phyloP scores from a whole-genome alignment of 2,797 vertebrate species.

The Epinephelus awoara region DNA sequence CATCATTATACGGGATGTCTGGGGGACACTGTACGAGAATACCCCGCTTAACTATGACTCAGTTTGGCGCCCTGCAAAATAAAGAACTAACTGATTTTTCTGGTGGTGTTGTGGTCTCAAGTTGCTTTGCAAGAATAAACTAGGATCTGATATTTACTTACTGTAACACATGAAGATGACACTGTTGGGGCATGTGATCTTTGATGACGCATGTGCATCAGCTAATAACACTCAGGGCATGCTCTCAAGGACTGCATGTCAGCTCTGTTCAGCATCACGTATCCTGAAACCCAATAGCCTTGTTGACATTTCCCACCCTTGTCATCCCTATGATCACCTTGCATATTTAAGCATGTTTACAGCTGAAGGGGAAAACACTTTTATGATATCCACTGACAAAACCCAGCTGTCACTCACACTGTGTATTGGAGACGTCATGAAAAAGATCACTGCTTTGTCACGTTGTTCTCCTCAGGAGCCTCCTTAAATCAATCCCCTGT shows the following conservation, averaged over 20 bases:
- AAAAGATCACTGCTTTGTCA: slow-evolving; percentile 40
- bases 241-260: slow-evolving; percentile 37
- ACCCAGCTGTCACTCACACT: slow-evolving; percentile 40
- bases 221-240: slow-evolving; percentile 35
- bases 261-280: slow-evolving; percentile 46
- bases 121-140: not conserved
- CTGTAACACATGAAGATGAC: slow-evolving; percentile 16
- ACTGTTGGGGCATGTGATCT: slow-evolving; percentile 32
- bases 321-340: slow-evolving; percentile 59
- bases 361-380: slow-evolving; percentile 55
- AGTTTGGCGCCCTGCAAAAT: not conserved
- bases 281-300: slow-evolving; percentile 58
- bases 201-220: slow-evolving; percentile 38
- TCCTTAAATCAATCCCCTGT: slow-evolving; percentile 30
- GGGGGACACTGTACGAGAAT: too few species aligned
- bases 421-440: slow-evolving; percentile 47
- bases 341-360: slow-evolving; percentile 67
- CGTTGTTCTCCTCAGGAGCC: slow-evolving; percentile 42
- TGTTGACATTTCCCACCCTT: slow-evolving; percentile 60
- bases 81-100: not conserved
- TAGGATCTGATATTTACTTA: slow-evolving; percentile 20
- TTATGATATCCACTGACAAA: slow-evolving; percentile 51
- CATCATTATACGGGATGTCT: too few species aligned
- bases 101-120: not conserved
- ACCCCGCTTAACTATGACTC: not conserved